These are phyloP conservation scores for Aphelinus certus DNA, from an alignment of 1,140 invertebrate genomes.

Conservation along the genomic window DNA sequence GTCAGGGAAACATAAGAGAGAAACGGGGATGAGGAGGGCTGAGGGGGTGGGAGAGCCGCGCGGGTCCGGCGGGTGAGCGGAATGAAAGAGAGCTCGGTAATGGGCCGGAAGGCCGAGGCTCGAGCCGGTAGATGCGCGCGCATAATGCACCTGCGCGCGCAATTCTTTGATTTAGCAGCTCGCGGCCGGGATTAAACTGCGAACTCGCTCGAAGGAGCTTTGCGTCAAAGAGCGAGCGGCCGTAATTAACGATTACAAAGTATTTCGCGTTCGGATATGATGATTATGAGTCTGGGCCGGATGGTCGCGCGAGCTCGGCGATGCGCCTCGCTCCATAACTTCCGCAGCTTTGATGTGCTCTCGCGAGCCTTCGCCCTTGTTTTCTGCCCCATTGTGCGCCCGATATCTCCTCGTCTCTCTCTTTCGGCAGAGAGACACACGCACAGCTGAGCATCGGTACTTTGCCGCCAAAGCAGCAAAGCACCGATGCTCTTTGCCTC, in stretches of 20 bases:
- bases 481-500: not conserved
- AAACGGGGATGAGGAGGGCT: not conserved
- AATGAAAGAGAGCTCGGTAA: slow-evolving; percentile 22
- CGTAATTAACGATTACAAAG: slow-evolving; percentile 42
- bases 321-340: slow-evolving; percentile 34
- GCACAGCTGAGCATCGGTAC: not conserved
- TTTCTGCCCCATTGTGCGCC: slow-evolving; percentile 47
- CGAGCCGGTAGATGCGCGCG: too few relatives aligned
- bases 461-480: not conserved
- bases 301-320: not conserved
- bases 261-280: slow-evolving; percentile 22
- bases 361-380: slow-evolving; percentile 39
- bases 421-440: not conserved
- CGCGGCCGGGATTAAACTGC: slow-evolving; percentile 10
- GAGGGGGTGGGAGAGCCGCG: not conserved
- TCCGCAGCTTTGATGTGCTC: slow-evolving; percentile 47
- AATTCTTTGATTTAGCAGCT: slow-evolving; percentile 31
- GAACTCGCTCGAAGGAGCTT: too few relatives aligned
- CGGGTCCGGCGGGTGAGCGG: not conserved
- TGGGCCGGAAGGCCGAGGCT: slow-evolving; percentile 21
- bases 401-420: not conserved
- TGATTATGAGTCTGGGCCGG: slow-evolving; percentile 40
- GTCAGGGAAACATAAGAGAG: too few relatives aligned
- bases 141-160: slow-evolving; percentile 18
- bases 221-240: slow-evolving; percentile 3